These are phyloP conservation scores for Callosobruchus maculatus DNA, from an alignment of 2,888 invertebrate genomes.

Conservation along the genomic window DNA sequence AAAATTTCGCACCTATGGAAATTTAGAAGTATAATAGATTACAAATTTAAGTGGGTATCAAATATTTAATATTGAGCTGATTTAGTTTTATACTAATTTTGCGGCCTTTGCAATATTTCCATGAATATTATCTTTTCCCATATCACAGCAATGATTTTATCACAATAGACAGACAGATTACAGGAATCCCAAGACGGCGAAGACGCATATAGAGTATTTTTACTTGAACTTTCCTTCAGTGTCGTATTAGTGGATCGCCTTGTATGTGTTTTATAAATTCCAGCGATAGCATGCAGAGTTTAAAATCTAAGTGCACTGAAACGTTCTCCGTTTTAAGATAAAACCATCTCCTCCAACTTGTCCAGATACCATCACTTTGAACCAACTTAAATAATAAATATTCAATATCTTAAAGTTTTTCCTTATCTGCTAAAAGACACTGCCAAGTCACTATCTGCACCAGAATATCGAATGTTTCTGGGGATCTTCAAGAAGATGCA, in stretches of 20 bases:
- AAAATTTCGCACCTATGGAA: too few species aligned
- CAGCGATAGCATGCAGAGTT: not conserved
- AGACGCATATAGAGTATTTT: too few species aligned
- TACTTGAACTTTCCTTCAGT: too few species aligned
- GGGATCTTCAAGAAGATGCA: not conserved
- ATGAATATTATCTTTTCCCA: too few species aligned
- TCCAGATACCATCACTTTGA: constrained; percentile 16
- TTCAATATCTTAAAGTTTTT: constrained; percentile 23
- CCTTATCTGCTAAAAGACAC: not conserved
- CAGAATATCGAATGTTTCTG: not conserved
- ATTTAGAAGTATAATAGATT: too few species aligned
- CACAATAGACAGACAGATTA: too few species aligned
- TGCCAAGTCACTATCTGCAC: not conserved
- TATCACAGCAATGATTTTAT: too few species aligned
- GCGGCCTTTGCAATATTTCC: too few species aligned
- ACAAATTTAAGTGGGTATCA: too few species aligned
- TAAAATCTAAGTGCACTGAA: not conserved
- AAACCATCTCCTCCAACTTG: not conserved
- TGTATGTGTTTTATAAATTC: not conserved
- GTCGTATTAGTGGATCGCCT: not conserved
- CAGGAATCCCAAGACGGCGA: too few species aligned
- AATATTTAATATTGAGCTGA: too few species aligned
- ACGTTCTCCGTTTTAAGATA: not conserved
- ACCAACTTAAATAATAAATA: constrained; percentile 29
- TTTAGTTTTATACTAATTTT: too few species aligned